A percentile compares a stretch with the other conserved stretches of the same genome.
These are phyloP conservation scores for Chouioia cunea DNA, from an alignment of 2,888 invertebrate species.

Conservation along the genomic window DNA sequence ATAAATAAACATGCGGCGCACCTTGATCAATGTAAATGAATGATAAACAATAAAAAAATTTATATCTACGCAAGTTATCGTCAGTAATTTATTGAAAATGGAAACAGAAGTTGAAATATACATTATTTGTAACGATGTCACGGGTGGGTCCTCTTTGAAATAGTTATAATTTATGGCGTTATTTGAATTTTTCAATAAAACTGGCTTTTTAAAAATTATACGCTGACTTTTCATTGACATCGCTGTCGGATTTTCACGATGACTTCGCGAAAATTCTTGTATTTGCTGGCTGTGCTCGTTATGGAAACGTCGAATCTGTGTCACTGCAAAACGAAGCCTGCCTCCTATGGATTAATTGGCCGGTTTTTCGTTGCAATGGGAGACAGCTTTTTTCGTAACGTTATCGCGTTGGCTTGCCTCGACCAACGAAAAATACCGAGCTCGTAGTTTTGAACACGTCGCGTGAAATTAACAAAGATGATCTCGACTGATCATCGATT, in stretches of 20 bases:
- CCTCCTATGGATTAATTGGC: no score
- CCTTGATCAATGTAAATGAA: conserved; percentile 62
- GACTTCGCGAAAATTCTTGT: no score
- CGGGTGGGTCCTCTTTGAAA: conserved; percentile 40
- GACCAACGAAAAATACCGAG: no score
- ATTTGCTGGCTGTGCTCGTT: neutral
- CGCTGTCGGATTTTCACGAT: no score
- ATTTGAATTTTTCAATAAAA: conserved; percentile 49
- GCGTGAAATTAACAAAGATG: no score
- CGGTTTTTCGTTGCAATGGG: no score
- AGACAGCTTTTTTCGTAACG: no score
- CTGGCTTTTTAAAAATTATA: conserved; percentile 47
- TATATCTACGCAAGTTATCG: conserved; percentile 49
- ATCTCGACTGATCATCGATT: no score
- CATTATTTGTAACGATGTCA: conserved; percentile 45
- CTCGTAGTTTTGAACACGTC: no score
- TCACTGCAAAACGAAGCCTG: no score
- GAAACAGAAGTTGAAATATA: conserved; percentile 34
- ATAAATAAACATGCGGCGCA: conserved; percentile 11
- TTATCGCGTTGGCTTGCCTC: no score
- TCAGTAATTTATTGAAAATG: conserved; percentile 44
- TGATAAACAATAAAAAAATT: conserved; percentile 62
- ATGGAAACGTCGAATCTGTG: no score
- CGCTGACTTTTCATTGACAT: neutral
- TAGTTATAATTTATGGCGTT: conserved; percentile 49